Evolutionary conservation across 2,888 invertebrate genomes (phyloP), one percentile per base, ranked within the genome.

Genomic region (Acanthosoma haemorrhoidale): DNA sequence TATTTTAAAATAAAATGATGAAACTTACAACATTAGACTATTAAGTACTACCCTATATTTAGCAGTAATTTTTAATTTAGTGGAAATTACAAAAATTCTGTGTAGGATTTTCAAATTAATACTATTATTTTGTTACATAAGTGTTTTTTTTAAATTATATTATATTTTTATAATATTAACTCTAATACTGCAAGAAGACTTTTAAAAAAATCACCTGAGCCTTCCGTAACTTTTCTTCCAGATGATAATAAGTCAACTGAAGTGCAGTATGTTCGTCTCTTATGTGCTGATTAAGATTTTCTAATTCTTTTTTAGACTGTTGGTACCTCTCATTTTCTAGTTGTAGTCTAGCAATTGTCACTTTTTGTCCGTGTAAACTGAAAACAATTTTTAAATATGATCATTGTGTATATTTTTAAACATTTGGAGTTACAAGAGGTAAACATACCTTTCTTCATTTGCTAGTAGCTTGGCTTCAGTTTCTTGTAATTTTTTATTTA

Each of bases 191-290:
- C n/a, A n/a, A n/a, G n/a, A n/a, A n/a, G n/a, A n/a, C n/a, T n/a
- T 36, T n/a, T 41, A 15, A 11, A 11, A 5, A n/a, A 13, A 16
- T 16, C 41, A 91, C 90, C 86, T 92, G 91, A 58, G 87, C 84
- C 82, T 89, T 90, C 74, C 91, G 84, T 76, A 94, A 83, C 81
- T 94, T 95, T 18, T 93, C 93, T 82, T 98, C 96, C 58, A 96
- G 83, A 8, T 93, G 86, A 70, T 89, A 88, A 81, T 92, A 96
- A 2, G 94, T 93, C 75, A 98, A 84, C 78, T 96, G 96, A 72
- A 96, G 81, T 0, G 96, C 95, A 80, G 95, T 93, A 79, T 96
- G 92, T 81, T 98, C 97, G 81, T 98, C 97, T 77, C 91, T 86
- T 70, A 97, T 80, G 75, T 93, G 88, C 82, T 95, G 92, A 81